Base-by-base conservation (phyloP, 2,113 vertebrate species). In the Diphyllodes magnificus region DNA sequence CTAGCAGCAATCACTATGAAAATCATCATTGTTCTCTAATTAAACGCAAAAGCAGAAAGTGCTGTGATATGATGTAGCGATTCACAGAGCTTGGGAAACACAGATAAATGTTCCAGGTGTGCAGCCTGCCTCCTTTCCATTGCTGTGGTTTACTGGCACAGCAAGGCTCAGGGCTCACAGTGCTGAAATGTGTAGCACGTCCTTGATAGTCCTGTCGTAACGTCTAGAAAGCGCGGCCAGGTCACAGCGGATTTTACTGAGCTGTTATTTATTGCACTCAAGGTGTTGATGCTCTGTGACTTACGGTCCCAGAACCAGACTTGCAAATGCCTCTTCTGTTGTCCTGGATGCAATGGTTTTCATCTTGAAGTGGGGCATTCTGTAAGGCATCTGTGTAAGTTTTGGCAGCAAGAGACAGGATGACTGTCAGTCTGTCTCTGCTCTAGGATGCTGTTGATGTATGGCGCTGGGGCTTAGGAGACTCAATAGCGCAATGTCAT, bases 261-360 rank as follows among this genome's bases (percentile, higher is more conserved):
- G 76, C 37, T 70, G n/a, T 57, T 93, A 63, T 82, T 96, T 91
- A 90, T 53, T 93, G 49, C 16, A 18, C 9, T 37, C 50, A 70
- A 57, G 51, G 50, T 40, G 7, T 39, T 70, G 79, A 47, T 68
- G 77, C 8, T 54, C n/a, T 49, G 5, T 73, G 72, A 93, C 53
- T 92, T 92, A 39, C 0, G 0, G 54, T 86, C 39, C 51, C 33
- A 57, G 69, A 66, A 80, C 16, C 45, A 70, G 82, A 79, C 59
- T 82, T 83, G 59, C 40, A 94, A 84, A 84, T 57, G 28, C 15
- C 23, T 11, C 37, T 88, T 91, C 81, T 72, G 35, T 76, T 91
- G 56, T 91, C 60, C 66, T 81, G 59, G 30, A 81, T 66, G 64
- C 30, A 68, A 30, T 45, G 28, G 86, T 91, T 94, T 96, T 39